Percentiles rank a stretch among this genome's conserved stretches.
phyloP scores from a whole-genome alignment of 2,888 invertebrate genomes.

The Machimus atricapillus region DNA sequence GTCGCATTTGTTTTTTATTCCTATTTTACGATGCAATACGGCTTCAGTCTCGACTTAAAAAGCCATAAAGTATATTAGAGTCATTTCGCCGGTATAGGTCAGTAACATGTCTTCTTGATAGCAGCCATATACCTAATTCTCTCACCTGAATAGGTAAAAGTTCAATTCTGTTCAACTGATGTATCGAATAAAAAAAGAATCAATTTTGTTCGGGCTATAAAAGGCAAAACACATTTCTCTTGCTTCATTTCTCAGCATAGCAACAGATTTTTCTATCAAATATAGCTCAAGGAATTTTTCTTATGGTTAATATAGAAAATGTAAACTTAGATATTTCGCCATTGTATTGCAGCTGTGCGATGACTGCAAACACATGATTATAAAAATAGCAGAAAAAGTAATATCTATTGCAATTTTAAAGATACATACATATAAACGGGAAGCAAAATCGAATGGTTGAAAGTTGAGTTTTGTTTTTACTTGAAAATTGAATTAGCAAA shows the following conservation, averaged over 20 bases:
- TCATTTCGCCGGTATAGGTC: background rate
- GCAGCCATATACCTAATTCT: background rate
- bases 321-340: background rate
- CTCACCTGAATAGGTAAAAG: background rate
- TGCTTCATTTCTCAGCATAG: background rate
- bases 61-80: background rate
- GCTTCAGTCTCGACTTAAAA: background rate
- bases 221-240: background rate
- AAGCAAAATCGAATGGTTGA: too few relatives aligned
- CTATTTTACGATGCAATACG: background rate
- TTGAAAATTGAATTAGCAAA: too few relatives aligned
- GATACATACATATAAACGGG: too few relatives aligned
- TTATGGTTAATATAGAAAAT: background rate
- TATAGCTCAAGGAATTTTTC: background rate
- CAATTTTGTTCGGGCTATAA: background rate
- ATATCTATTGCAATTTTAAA: too few relatives aligned
- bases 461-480: too few relatives aligned
- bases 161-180: background rate
- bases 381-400: too few relatives aligned
- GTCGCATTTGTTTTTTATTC: background rate
- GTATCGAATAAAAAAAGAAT: background rate
- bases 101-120: background rate
- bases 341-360: background rate
- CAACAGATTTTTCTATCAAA: background rate
- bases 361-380: too few relatives aligned